Evolutionary conservation across 2,888 invertebrate genomes (phyloP).

Genomic region (Tachystola acroxantha): DNA sequence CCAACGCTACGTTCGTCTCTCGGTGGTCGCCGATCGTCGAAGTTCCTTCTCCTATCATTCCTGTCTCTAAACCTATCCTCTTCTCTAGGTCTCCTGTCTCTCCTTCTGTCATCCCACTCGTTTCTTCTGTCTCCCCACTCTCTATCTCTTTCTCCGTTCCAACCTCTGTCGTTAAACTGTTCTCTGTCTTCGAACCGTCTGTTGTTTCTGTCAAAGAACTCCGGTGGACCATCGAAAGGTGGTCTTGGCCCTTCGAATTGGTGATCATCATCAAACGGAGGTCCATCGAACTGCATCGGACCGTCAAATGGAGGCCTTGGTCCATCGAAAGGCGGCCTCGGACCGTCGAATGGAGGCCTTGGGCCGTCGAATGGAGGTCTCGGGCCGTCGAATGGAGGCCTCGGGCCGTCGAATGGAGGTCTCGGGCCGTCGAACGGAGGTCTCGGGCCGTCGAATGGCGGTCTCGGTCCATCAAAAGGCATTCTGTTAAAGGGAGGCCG

Average conservation of each 20-base stretch:
- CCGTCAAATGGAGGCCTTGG: slow-evolving; percentile 36
- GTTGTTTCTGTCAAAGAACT: slow-evolving; percentile 60
- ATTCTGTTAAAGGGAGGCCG: slow-evolving; percentile 37
- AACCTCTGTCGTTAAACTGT: slow-evolving; percentile 49
- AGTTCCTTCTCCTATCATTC: slow-evolving; percentile 35
- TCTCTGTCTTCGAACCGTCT: slow-evolving; percentile 63
- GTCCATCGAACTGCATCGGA: slow-evolving; percentile 12
- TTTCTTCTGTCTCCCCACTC: slow-evolving; percentile 30
- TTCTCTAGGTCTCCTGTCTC: slow-evolving; percentile 40
- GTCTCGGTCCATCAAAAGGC: slow-evolving; percentile 34
- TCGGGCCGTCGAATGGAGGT: slow-evolving; percentile 21
- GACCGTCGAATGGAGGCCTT: slow-evolving; percentile 34
- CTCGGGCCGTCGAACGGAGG: slow-evolving; percentile 34
- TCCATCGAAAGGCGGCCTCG: slow-evolving; percentile 38
- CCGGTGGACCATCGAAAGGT: slow-evolving; percentile 48
- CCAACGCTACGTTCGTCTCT: slow-evolving; percentile 8
- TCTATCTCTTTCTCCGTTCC: slow-evolving; percentile 50
- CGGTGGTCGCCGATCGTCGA: slow-evolving; percentile 31
- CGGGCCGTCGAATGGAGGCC: slow-evolving; percentile 41
- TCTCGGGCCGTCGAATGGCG: slow-evolving; percentile 39
- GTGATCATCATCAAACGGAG: slow-evolving; percentile 37
- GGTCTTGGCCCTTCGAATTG: slow-evolving; percentile 48
- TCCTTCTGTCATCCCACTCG: slow-evolving; percentile 51
- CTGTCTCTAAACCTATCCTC: slow-evolving; percentile 40
- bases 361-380: slow-evolving; percentile 37